Evolutionary conservation across 2,888 invertebrate genomes (phyloP), one percentile per base, ranked within the genome.

Genomic region (Ptychoptera albimana): DNA sequence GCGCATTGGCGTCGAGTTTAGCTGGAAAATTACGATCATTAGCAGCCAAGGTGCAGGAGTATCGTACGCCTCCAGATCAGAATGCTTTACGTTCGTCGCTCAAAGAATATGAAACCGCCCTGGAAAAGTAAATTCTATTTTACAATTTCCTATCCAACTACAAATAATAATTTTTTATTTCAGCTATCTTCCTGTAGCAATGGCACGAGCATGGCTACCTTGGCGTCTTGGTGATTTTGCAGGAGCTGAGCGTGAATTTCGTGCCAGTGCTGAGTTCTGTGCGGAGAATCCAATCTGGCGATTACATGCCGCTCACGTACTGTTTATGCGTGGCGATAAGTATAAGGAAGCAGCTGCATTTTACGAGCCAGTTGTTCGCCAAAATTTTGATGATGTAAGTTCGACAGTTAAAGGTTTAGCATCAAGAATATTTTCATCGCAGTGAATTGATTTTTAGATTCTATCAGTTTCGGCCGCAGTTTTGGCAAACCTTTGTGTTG

Each of bases 241-340:
- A 2, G 91, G 94, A 59, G 96, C 98, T 2, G 96, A 97, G 61
- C 89, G 92, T 60, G 91, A 96, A 52, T 96, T 97, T 62, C 78
- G 91, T 31, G 92, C 94, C 61, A 93, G 93, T 46, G 92, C 91
- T 0, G 98, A 99, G 61, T 97, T 97, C 64, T 97, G 97, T 59
- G 91, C 91, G 53, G 96, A 96, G 58, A 91, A 94, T 55, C 93
- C 97, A 54, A 79, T 83, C 1, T 99, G 97, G 97, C 82, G 93
- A 51, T 69, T 98, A 14, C 98, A 99, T 60, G 96, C 97, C 0
- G 98, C 97, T 0, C 98, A 99, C 60, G 96, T 97, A 1, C 71
- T 98, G 3, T 98, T 97, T 61, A 98, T 99, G 97, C 96, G 97
- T 67, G 94, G 94, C 60, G 92, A 86, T 59, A 97, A 97, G 63